Evolutionary conservation across 2,888 invertebrate species (phyloP).

Genomic region (Drosophila conformis): DNA sequence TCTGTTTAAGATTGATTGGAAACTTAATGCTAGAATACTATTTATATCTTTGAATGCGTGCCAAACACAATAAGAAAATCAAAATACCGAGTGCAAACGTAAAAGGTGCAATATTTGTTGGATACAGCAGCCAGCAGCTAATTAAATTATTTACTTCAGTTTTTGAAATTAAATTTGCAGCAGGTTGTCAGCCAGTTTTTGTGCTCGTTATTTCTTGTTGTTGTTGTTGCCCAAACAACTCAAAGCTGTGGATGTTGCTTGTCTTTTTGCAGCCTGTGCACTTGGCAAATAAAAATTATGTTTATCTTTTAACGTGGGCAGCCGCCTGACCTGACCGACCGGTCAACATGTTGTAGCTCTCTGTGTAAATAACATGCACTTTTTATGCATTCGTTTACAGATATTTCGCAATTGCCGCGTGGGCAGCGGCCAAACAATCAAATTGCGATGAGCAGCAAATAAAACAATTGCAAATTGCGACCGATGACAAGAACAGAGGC

Average conservation of each 20-base stretch:
- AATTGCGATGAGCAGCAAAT: constrained; percentile 55
- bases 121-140: constrained; percentile 54
- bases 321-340: constrained; percentile 21
- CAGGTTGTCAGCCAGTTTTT: constrained; percentile 22
- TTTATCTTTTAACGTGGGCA: constrained; percentile 34
- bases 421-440: constrained; percentile 37
- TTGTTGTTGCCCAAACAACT: not conserved
- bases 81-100: not conserved
- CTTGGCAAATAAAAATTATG: constrained; percentile 39
- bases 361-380: constrained; percentile 45
- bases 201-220: constrained; percentile 17
- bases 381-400: constrained; percentile 14
- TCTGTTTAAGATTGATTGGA: not conserved
- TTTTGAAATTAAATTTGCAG: constrained; percentile 38
- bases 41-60: not conserved
- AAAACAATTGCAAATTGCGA: constrained; percentile 50
- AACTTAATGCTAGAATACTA: not conserved
- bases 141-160: constrained; percentile 75
- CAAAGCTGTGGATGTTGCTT: constrained; percentile 4
- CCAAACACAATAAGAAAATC: not conserved
- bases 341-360: constrained; percentile 36
- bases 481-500: constrained; percentile 10
- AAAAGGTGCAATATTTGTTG: constrained; percentile 21
- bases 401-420: constrained; percentile 60
- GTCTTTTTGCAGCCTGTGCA: constrained; percentile 4